These are phyloP conservation scores for Nesogale talazaci DNA, from an alignment of 2,113 vertebrate genomes.

Conservation along the genomic window DNA sequence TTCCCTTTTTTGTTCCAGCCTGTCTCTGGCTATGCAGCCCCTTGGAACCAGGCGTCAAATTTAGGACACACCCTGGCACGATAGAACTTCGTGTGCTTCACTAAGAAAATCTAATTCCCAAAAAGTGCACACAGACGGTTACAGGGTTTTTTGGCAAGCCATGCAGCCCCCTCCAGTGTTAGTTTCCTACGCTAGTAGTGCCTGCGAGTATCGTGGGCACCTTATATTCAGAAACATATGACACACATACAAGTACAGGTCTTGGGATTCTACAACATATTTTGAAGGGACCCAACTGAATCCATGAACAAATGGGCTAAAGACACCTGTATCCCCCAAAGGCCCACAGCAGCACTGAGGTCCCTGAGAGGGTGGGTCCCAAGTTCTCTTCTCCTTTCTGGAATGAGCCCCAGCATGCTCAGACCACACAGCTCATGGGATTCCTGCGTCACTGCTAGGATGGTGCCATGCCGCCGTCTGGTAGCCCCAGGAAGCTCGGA, in stretches of 20 bases:
- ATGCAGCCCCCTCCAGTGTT: too few relatives aligned
- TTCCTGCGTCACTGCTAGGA: not conserved
- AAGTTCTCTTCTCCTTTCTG: not conserved
- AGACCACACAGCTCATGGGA: not conserved
- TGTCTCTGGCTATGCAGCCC: too few relatives aligned
- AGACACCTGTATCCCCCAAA: not conserved
- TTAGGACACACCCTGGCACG: too few relatives aligned
- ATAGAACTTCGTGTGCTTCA: too few relatives aligned
- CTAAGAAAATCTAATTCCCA: too few relatives aligned
- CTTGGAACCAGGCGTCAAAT: too few relatives aligned
- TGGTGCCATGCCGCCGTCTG: slow-evolving; percentile 21
- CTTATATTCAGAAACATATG: not conserved
- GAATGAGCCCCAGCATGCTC: too few relatives aligned
- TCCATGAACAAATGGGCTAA: not conserved
- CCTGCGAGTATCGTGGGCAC: too few relatives aligned
- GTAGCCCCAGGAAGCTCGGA: slow-evolving; percentile 31
- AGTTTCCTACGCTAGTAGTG: too few relatives aligned
- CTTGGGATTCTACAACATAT: not conserved
- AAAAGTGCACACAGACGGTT: too few relatives aligned
- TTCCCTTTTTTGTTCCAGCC: too few relatives aligned
- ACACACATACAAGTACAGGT: not conserved
- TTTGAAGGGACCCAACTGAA: not conserved
- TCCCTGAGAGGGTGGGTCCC: not conserved
- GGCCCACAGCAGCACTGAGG: not conserved
- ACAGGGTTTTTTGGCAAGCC: too few relatives aligned